Percentiles rank a stretch among this genome's conserved stretches.
phyloP scores from a whole-genome alignment of 1,140 invertebrate genomes.

The Drosophila saltans region DNA sequence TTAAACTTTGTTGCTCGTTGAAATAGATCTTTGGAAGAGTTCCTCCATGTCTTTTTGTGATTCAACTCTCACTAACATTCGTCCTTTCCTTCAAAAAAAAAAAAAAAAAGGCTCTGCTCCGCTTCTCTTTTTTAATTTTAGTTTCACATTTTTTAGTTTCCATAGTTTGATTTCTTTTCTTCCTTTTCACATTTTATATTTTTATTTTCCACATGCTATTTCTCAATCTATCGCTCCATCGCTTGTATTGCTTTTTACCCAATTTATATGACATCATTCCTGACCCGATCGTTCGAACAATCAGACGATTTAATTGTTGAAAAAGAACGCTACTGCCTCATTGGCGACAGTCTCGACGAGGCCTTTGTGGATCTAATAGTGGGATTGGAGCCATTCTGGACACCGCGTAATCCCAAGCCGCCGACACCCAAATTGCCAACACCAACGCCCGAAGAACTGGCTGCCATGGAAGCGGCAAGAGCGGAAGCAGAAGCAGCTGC shows the following conservation, averaged over 20 bases:
- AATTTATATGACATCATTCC: conserved; percentile 37
- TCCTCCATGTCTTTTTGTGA: conserved; percentile 47
- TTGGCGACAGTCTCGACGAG: conserved; percentile 98
- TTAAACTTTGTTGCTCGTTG: conserved; percentile 23
- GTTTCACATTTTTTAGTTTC: conserved; percentile 56
- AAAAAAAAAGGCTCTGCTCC: background rate
- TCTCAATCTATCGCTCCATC: conserved; percentile 38
- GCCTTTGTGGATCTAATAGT: conserved; percentile 97
- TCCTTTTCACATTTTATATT: conserved; percentile 46
- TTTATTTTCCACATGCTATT: conserved; percentile 49
- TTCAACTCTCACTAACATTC: conserved; percentile 54
- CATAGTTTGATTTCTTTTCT: conserved; percentile 40
- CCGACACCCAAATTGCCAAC: conserved; percentile 82
- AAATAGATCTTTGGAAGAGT: conserved; percentile 62
- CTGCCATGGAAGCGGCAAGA: conserved; percentile 67
- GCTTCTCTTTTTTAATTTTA: conserved; percentile 8
- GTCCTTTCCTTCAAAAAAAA: conserved; percentile 17
- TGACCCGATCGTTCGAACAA: conserved; percentile 21
- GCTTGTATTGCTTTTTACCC: conserved; percentile 58
- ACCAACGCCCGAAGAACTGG: conserved; percentile 76
- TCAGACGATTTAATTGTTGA: conserved; percentile 99
- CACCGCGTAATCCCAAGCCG: conserved; percentile 78
- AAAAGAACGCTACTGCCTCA: conserved; percentile 99
- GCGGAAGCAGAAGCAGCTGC: conserved; percentile 69
- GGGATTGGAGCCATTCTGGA: conserved; percentile 84